Evolutionary conservation across 2,797 vertebrate species (phyloP), one percentile per base, ranked within the genome.

Genomic region (Pipistrellus nathusii): DNA sequence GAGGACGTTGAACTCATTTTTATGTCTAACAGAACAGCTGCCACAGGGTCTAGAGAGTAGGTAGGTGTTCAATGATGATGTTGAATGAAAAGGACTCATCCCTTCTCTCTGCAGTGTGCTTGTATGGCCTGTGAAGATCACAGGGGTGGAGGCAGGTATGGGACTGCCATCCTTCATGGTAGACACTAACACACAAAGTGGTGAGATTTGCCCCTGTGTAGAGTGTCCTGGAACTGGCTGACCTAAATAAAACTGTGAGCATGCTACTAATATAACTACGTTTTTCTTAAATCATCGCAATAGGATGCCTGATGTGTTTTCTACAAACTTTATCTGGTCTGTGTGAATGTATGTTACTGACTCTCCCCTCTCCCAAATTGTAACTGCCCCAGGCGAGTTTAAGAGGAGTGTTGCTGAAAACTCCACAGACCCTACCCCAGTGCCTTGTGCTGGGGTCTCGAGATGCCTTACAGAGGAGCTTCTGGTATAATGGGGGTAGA

Each of bases 321-420:
- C 57, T 44, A 72, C 20, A 30, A 53, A 71, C 81, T 93, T n/a
- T 7, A 51, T 62, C 62, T 87, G 69, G 77, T 69, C 75, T 21
- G n/a, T 72, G 15, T 38, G 66, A 7, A 3, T 55, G 81, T 83
- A 32, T 83, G 27, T 64, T 46, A 48, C 4, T 13, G 66, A 78
- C 35, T 62, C 59, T 62, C 27, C 27, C 59, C 13, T 15, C 0
- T 3, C 68, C 9, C 3, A 57, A 8, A 46, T 1, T 23, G 2
- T 13, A 91, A 64, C 32, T 53, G 51, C 15, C 69, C 15, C n/a
- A 53, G 59, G 12, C 9, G 7, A 23, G 46, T 46, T 11, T 13
- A 69, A 76, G 59, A n/a, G 35, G 3, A 8, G 8, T 27, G 41
- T 17, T 51, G 62, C 62, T 53, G 27, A 66, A 23, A 44, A 51